Percentiles rank a stretch among this genome's conserved stretches.
These are phyloP conservation scores for Mormyrus iriodes DNA, from an alignment of 2,113 vertebrate genomes.

Conservation along the genomic window DNA sequence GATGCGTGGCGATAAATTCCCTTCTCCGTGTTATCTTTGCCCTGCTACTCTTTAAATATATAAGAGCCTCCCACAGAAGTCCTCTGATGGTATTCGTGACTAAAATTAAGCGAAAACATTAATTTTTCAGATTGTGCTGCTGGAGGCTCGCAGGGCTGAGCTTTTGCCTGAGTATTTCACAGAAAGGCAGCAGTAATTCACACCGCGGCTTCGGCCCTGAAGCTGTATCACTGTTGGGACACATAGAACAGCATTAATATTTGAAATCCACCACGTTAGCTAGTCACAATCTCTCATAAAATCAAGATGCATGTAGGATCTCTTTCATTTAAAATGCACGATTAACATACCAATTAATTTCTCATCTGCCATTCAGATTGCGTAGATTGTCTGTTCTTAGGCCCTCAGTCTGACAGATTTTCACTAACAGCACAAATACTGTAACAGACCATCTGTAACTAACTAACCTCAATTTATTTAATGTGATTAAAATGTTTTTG, in stretches of 20 bases:
- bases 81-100: constrained; percentile 19
- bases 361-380: neutral
- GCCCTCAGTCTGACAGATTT: neutral
- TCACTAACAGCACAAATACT: neutral
- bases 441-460: neutral
- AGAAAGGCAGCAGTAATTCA: neutral
- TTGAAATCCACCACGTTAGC: neutral
- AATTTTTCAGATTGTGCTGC: constrained; percentile 32
- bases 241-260: neutral
- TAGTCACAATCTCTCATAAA: neutral
- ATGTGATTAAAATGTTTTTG: neutral
- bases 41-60: constrained; percentile 11
- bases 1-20: neutral
- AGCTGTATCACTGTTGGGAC: neutral
- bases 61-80: constrained; percentile 1
- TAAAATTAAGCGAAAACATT: constrained; percentile 33
- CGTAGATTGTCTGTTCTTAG: neutral
- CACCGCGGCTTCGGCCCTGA: neutral
- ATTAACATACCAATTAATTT: neutral
- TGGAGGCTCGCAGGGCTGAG: constrained; percentile 1
- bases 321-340: neutral
- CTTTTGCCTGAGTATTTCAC: neutral
- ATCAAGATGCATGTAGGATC: neutral
- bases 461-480: neutral
- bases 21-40: neutral